phyloP scores from a whole-genome alignment of 2,797 vertebrate species.

The Podarcis lilfordi region DNA sequence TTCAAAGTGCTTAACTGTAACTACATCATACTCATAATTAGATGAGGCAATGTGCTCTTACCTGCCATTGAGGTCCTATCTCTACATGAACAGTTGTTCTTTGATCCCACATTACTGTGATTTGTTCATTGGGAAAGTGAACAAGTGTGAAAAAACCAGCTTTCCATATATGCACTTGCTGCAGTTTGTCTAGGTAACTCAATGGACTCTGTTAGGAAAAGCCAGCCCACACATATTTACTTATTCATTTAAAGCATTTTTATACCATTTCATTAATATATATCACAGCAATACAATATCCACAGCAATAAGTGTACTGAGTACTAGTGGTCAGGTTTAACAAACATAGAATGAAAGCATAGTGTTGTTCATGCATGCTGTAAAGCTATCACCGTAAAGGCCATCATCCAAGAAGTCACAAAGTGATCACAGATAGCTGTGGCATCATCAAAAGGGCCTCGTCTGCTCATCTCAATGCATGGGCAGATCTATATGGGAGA shows the following conservation, averaged over 20 bases:
- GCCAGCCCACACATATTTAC: not conserved
- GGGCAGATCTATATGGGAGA: no score
- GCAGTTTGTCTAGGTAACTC: conserved; percentile 84
- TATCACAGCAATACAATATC: no score
- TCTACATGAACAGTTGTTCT: conserved; percentile 93
- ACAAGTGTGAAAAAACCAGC: conserved; percentile 92
- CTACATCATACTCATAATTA: not conserved
- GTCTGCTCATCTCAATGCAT: no score
- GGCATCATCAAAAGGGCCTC: no score
- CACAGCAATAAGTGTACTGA: no score
- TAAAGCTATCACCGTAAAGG: no score
- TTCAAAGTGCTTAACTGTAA: not conserved
- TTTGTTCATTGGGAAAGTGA: conserved; percentile 86
- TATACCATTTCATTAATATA: no score
- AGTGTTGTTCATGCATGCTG: no score
- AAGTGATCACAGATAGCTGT: no score
- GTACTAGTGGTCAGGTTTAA: no score
- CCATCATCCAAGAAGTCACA: no score
- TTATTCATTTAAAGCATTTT: not conserved
- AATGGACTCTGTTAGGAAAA: conserved; percentile 83
- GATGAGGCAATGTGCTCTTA: conserved; percentile 53
- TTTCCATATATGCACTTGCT: conserved; percentile 87
- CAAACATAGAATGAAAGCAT: no score
- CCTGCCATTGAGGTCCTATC: conserved; percentile 94
- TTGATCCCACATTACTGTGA: conserved; percentile 94